Evolutionary conservation across 2,888 invertebrate species (phyloP).

Genomic region (Laothoe populi): DNA sequence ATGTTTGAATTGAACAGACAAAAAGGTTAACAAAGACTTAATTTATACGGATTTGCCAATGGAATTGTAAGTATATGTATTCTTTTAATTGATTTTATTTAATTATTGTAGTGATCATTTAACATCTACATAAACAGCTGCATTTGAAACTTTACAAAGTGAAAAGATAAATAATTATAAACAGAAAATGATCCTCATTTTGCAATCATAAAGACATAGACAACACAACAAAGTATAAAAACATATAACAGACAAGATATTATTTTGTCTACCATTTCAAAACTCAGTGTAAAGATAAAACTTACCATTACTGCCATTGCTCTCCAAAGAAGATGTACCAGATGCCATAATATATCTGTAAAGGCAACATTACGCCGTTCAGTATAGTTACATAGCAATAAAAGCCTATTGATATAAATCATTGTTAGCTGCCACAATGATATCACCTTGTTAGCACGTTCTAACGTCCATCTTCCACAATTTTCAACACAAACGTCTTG

Average conservation of each 20-base stretch:
- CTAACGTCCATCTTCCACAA: conserved; percentile 54
- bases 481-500: conserved; percentile 40
- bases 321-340: conserved; percentile 91
- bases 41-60: neutral
- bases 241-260: neutral
- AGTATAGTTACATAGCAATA: conserved; percentile 28
- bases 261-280: conserved; percentile 12
- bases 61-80: neutral
- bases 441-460: conserved; percentile 51
- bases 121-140: no score
- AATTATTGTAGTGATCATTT: neutral
- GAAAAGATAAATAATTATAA: no score
- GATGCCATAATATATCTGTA: conserved; percentile 88
- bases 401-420: conserved; percentile 20
- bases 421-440: conserved; percentile 24
- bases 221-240: neutral
- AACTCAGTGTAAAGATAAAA: conserved; percentile 32
- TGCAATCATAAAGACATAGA: neutral
- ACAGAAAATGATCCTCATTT: no score
- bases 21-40: no score
- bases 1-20: no score
- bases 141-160: no score
- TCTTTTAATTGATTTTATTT: neutral
- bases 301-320: conserved; percentile 91
- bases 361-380: conserved; percentile 42